Evolutionary conservation across 1,140 invertebrate species (phyloP), one percentile per base, ranked within the genome.

Genomic region (Panulirus ornatus): DNA sequence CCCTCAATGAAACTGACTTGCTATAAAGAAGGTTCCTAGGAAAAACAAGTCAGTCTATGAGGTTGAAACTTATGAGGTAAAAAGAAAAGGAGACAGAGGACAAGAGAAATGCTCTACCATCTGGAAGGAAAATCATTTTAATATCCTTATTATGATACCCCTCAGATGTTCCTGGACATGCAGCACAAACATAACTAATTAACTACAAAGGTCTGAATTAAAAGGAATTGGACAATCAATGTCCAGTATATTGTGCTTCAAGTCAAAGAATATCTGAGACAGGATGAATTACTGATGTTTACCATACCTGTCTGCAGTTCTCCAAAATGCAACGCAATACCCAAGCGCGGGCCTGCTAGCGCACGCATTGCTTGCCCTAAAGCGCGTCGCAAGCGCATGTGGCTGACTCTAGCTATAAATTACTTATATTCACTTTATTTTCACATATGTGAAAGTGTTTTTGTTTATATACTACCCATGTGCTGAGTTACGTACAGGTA

Each of bases 401-500:
- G 91, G 91, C 91, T 88, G 84, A 84, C 36, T 42, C 87, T 90
- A 92, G 89, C 81, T 91, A 91, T n/a, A n/a, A 47, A 27, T 84
- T 27, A 51, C 76, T 44, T n/a, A 38, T 22, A 22, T 16, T 84
- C 63, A 63, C 70, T 84, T 40, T 27, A 70, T 73, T 47, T n/a
- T n/a, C n/a, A n/a, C n/a, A n/a, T 22, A 47, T 86, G 58, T 85
- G 51, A 27, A 47, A 78, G n/a, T 66, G 75, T 71, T 83, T 91
- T 47, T 73, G 47, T 73, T 75, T 70, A 81, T 40, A 88, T 90
- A 91, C 84, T 91, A 89, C 88, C 87, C 88, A 84, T 66, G 78
- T 82, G 91, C 79, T 81, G 90, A 91, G 90, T 91, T 93, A 95
- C 97, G 96, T 96, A 98, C 97, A 98, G 95, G 97, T 98, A 93